These are phyloP conservation scores for Caloenas nicobarica DNA, from an alignment of 2,113 vertebrate species.

Conservation along the genomic window DNA sequence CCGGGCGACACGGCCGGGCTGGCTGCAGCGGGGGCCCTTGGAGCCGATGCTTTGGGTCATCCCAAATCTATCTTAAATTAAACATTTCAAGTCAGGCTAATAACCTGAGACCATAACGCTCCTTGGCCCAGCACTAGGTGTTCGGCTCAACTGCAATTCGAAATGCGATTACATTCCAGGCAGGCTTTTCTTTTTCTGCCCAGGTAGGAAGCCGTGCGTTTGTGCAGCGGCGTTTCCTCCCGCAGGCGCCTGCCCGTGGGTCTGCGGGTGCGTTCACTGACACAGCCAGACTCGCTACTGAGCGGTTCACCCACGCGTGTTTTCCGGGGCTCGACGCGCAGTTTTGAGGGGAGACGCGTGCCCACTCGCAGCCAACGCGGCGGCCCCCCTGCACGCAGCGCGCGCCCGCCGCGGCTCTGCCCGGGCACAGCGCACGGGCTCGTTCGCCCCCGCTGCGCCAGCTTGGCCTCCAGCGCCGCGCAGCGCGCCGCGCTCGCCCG, in stretches of 20 bases:
- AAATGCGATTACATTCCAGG: not conserved
- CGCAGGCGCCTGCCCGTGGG: not conserved
- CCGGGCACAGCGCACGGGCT: no score
- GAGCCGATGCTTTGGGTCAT: no score
- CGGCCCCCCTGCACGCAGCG: no score
- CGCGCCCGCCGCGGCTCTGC: no score
- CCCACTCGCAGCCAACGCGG: fast-evolving
- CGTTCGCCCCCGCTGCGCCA: no score
- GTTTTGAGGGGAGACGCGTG: fast-evolving
- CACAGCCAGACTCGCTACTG: not conserved
- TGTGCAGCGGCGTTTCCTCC: not conserved
- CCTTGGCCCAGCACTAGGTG: not conserved
- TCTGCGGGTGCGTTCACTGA: not conserved
- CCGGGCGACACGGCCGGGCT: no score
- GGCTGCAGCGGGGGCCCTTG: no score
- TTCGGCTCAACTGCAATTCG: not conserved
- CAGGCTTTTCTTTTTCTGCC: not conserved
- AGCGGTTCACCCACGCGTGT: fast-evolving
- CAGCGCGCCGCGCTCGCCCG: no score
- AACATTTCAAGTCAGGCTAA: not conserved
- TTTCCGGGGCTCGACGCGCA: not conserved
- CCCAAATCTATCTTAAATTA: not conserved
- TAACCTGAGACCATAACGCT: fast-evolving
- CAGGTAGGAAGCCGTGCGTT: not conserved
- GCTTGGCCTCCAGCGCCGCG: no score